A percentile compares a stretch with the other conserved stretches of the same genome.
These are phyloP conservation scores for Blomia tropicalis DNA, from an alignment of 2,888 invertebrate genomes.

Conservation along the genomic window DNA sequence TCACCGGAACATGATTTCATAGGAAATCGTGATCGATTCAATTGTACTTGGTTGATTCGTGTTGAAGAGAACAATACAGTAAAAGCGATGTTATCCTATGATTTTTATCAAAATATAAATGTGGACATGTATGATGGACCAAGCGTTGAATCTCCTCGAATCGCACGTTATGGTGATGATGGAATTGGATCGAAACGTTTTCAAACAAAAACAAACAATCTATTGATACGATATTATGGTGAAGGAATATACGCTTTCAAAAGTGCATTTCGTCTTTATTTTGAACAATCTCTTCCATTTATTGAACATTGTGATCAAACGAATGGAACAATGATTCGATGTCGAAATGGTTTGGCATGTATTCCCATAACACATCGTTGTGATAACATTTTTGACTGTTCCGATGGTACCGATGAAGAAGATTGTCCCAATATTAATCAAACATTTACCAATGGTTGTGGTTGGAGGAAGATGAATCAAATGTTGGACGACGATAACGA, in stretches of 20 bases:
- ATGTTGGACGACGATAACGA: conserved; percentile 21
- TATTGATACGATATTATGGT: conserved; percentile 1
- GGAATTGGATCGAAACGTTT: neutral
- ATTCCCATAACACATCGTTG: conserved; percentile 23
- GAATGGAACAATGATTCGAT: too few species aligned
- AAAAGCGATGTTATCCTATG: neutral
- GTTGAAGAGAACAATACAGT: neutral
- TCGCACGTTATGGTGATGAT: neutral
- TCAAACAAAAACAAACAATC: neutral
- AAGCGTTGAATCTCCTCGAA: neutral
- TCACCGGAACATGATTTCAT: neutral
- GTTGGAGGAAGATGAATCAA: too few species aligned
- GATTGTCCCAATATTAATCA: conserved; percentile 21
- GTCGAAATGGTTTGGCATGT: conserved; percentile 26
- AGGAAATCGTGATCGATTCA: neutral
- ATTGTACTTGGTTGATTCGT: neutral
- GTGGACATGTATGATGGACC: neutral
- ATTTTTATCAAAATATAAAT: neutral
- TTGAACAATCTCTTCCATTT: neutral
- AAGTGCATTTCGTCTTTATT: neutral
- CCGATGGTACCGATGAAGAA: conserved; percentile 30
- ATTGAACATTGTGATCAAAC: neutral
- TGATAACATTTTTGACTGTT: conserved; percentile 27
- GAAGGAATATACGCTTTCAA: neutral
- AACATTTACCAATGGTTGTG: conserved; percentile 21